Conservation (phyloP, 2,113 vertebrate genomes). For the Heterotis niloticus region DNA sequence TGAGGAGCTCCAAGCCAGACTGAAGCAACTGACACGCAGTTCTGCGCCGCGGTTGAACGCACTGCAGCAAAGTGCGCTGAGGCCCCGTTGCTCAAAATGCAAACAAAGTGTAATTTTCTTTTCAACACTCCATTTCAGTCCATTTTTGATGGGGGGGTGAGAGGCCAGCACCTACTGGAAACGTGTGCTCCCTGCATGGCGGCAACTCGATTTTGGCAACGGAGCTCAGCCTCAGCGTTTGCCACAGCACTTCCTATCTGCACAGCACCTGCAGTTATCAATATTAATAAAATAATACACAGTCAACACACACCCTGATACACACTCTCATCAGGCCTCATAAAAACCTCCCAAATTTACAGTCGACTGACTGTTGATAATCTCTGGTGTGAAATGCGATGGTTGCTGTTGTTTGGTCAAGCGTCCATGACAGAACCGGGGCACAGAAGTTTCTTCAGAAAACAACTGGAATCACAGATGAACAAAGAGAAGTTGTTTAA, state of each 20-base stretch:
- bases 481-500: too few species aligned
- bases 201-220: slow-evolving; percentile 55
- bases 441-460: too few species aligned
- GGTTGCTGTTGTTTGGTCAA: too few species aligned
- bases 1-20: not conserved
- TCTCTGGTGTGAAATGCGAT: too few species aligned
- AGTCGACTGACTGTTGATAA: too few species aligned
- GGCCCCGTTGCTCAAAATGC: slow-evolving; percentile 66
- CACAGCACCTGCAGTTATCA: slow-evolving; percentile 62
- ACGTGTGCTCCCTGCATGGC: slow-evolving; percentile 63
- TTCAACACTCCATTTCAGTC: slow-evolving; percentile 50
- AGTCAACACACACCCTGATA: too few species aligned
- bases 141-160: slow-evolving; percentile 40
- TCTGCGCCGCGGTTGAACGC: not conserved
- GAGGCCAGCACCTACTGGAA: slow-evolving; percentile 56
- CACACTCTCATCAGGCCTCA: too few species aligned
- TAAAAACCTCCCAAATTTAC: too few species aligned
- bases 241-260: slow-evolving; percentile 54
- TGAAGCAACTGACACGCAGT: too few species aligned
- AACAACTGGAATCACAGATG: too few species aligned
- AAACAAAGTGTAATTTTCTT: slow-evolving; percentile 40
- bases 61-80: slow-evolving; percentile 52
- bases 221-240: slow-evolving; percentile 65
- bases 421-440: too few species aligned
- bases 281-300: too few species aligned